Conservation (phyloP, 2,888 invertebrate genomes). For the Phorcus lineatus region DNA sequence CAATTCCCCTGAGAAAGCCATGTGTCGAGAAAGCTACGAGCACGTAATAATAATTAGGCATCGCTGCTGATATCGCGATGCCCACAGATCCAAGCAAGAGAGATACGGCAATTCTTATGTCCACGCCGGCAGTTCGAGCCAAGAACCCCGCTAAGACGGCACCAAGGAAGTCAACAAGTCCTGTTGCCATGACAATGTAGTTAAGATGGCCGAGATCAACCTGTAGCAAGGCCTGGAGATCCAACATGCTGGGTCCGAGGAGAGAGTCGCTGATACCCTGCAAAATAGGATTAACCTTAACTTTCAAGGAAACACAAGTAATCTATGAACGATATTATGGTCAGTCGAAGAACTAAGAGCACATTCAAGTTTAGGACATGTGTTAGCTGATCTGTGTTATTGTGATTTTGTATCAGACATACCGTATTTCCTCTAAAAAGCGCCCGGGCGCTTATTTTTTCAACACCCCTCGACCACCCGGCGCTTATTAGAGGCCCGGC, state of each 20-base stretch:
- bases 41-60: background rate
- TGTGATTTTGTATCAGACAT: too few species aligned
- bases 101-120: background rate
- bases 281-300: background rate
- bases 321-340: too few species aligned
- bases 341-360: too few species aligned
- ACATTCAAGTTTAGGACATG: too few species aligned
- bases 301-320: too few species aligned
- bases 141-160: background rate
- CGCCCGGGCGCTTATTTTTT: too few species aligned
- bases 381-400: too few species aligned
- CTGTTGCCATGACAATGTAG: background rate
- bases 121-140: background rate
- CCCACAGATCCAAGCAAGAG: background rate
- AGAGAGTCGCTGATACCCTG: conserved; percentile 13
- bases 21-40: background rate
- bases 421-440: too few species aligned
- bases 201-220: background rate
- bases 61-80: background rate
- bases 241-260: background rate
- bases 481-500: too few species aligned
- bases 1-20: background rate
- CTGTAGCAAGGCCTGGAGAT: conserved; percentile 2
- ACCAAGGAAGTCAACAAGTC: background rate
- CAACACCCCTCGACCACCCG: too few species aligned